Percentiles rank a stretch among this genome's conserved stretches.
Evolutionary conservation across 23 tunicate species (phyloP).

Genomic region (Halocynthia aurantium): DNA sequence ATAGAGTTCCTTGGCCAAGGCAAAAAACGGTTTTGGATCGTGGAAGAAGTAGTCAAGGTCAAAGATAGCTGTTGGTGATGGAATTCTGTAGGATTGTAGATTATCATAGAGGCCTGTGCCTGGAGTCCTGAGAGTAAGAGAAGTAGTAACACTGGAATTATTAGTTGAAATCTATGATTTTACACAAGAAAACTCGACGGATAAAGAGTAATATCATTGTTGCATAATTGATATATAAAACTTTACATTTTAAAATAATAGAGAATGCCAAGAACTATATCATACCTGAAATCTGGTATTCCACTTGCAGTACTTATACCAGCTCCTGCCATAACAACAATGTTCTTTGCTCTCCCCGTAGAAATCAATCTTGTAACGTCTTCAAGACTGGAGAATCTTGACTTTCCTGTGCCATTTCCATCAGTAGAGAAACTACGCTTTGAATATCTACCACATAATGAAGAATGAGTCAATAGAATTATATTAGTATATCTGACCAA

Average conservation of each 20-base stretch:
- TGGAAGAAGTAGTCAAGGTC: slow-evolving; percentile 74
- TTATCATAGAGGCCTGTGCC: slow-evolving; percentile 89
- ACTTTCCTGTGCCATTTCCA: background rate
- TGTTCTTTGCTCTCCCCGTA: slow-evolving; percentile 65
- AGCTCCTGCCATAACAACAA: slow-evolving; percentile 85
- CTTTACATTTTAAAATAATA: background rate
- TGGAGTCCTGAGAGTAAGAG: slow-evolving; percentile 39
- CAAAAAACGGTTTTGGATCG: slow-evolving; percentile 87
- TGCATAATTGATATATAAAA: background rate
- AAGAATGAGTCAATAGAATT: background rate
- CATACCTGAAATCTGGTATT: slow-evolving; percentile 96
- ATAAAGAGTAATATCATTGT: background rate
- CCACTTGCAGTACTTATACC: slow-evolving; percentile 97
- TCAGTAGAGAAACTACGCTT: slow-evolving; percentile 46
- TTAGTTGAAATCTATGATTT: background rate
- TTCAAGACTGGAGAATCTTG: slow-evolving; percentile 25
- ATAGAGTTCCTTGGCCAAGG: slow-evolving; percentile 82
- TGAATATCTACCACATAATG: background rate
- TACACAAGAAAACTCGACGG: background rate
- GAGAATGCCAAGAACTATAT: background rate
- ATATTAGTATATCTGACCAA: too few species aligned
- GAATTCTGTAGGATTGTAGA: slow-evolving; percentile 52
- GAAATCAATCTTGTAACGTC: slow-evolving; percentile 41
- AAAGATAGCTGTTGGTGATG: slow-evolving; percentile 75
- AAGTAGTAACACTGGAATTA: background rate